Evolutionary conservation across 64 coral and sea anemone species (phyloP).

Genomic region (Anthopleura sola): DNA sequence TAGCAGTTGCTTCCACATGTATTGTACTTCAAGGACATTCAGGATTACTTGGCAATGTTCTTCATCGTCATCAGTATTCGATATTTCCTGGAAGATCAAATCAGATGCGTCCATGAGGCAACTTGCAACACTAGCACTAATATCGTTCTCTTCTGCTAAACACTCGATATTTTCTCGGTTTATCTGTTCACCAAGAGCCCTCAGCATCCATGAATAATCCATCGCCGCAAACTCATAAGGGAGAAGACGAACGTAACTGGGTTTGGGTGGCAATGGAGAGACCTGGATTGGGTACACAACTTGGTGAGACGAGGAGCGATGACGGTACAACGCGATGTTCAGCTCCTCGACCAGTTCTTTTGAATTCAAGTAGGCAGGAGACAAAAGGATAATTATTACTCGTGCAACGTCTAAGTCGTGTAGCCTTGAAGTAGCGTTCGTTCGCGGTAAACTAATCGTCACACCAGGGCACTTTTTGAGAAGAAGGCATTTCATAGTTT

Average conservation of each 20-base stretch:
- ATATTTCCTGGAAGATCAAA: constrained; percentile 34
- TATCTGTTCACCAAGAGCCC: neutral
- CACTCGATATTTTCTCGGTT: neutral
- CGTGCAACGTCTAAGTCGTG: constrained; percentile 48
- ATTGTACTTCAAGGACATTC: constrained; percentile 47
- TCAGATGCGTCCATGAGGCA: constrained; percentile 37
- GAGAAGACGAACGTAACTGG: constrained; percentile 64
- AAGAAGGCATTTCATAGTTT: constrained; percentile 59
- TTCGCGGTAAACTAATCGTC: constrained; percentile 36
- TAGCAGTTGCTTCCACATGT: constrained; percentile 30
- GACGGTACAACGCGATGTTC: constrained; percentile 72
- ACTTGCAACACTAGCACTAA: neutral
- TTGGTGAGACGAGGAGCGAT: constrained; percentile 39
- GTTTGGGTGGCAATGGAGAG: constrained; percentile 31
- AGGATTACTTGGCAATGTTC: constrained; percentile 48
- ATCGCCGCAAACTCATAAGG: constrained; percentile 52
- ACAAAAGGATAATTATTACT: constrained; percentile 57
- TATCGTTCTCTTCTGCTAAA: constrained; percentile 1
- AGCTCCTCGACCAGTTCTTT: constrained; percentile 77
- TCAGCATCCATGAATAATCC: constrained; percentile 45
- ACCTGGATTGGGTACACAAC: constrained; percentile 56
- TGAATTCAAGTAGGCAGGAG: constrained; percentile 44
- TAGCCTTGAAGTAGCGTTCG: constrained; percentile 45
- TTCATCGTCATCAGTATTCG: neutral
- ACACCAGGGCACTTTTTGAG: constrained; percentile 36